Evolutionary conservation across 2,888 invertebrate species (phyloP), one percentile per base, ranked within the genome.

Genomic region (Leptinotarsa rubiginosa): DNA sequence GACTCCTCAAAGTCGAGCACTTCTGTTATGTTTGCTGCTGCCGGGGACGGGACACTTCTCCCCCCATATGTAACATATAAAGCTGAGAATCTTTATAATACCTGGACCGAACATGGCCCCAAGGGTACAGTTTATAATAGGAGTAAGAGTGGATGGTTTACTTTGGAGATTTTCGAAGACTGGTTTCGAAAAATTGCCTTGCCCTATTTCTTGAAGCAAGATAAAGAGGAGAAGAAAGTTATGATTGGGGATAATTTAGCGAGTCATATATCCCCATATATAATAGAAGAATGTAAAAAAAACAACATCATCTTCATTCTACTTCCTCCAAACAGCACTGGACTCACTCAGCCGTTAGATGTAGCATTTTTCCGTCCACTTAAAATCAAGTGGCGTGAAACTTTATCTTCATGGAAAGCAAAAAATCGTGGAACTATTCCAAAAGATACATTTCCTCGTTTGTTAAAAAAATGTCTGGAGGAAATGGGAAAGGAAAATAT

Each of bases 301-400:
- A 83, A 72, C 75, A 81, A 59, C 78, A 84, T 71, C 69, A 83
- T 69, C 83, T 86, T 59, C 69, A 52, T n/a, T 84, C 85, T 78
- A 73, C 84, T 47, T 79, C 83, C 85, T 4, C 78, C 81, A 16
- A 82, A 83, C 68, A 70, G 77, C 12, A 81, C 79, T 1, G 82
- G 84, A 56, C 69, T 82, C 47, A 73, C 71, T 4, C 84, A 85
- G 56, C 83, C 84, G 16, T 72, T 85, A 62, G 81, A 73, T 59
- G 62, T 73, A 65, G 66, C 41, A 70, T 69, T 71, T 74, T 74
- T 71, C 41, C 69, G 69, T 47, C 65, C 65, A 47, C 65, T 49
- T 47, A 66, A 66, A 66, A 66, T 66, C n/a, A 47, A 47, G 49
- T 49, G 66, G 66, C 47, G 49, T 20, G 47, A 66, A 47, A 47